Percentiles rank a stretch among this genome's conserved stretches.
phyloP scores from a whole-genome alignment of 2,797 vertebrate species.

The Enteromius unitaeniatus region DNA sequence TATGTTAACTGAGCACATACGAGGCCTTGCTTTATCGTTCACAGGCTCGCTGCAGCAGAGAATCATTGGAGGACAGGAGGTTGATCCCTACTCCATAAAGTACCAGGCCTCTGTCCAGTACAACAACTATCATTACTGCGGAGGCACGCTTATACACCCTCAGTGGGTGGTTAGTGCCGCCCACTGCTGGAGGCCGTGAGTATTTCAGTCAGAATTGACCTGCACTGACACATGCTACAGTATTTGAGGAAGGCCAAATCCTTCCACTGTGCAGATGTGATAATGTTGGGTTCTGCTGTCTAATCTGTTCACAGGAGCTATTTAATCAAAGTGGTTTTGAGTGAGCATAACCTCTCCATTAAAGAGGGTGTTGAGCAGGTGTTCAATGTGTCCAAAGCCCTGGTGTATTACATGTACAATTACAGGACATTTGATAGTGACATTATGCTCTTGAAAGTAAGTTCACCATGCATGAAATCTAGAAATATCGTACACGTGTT shows the following conservation, averaged over 20 bases:
- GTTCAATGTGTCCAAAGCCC: constrained; percentile 66
- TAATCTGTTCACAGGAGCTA: constrained; percentile 61
- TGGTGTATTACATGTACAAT: constrained; percentile 68
- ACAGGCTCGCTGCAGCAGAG: constrained; percentile 65
- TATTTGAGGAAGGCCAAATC: not conserved
- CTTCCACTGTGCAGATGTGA: not conserved
- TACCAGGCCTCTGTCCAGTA: constrained; percentile 70
- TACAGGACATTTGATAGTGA: constrained; percentile 75
- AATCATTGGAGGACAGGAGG: constrained; percentile 71
- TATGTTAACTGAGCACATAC: not conserved
- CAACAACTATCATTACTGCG: constrained; percentile 67
- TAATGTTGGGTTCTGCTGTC: not conserved
- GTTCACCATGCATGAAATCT: constrained; percentile 10
- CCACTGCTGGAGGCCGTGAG: constrained; percentile 73
- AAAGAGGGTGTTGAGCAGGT: constrained; percentile 71
- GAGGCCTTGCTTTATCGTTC: not conserved
- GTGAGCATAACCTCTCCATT: constrained; percentile 67
- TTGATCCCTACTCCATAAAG: constrained; percentile 66
- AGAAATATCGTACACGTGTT: no score
- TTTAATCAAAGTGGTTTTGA: constrained; percentile 72
- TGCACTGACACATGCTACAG: not conserved
- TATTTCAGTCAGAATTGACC: constrained; percentile 54
- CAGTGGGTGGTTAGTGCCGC: constrained; percentile 72
- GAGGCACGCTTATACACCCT: constrained; percentile 65
- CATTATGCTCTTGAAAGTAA: constrained; percentile 82